These are phyloP conservation scores for Drosophila phalerata DNA, from an alignment of 2,888 invertebrate species.

Conservation along the genomic window DNA sequence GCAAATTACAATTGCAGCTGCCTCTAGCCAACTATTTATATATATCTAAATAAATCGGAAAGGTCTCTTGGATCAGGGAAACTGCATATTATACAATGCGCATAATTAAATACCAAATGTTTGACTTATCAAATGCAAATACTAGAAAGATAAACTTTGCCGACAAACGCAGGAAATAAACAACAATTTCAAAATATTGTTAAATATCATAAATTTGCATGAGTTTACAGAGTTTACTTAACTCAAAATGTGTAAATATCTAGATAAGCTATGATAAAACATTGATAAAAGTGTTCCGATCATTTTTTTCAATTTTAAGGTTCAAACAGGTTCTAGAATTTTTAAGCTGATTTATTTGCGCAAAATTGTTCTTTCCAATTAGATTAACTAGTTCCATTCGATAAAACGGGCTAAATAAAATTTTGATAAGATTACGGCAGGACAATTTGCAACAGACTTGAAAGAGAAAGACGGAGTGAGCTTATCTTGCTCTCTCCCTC, in stretches of 20 bases:
- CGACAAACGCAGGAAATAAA: slow-evolving; percentile 4
- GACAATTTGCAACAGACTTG: background rate
- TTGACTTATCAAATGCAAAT: slow-evolving; percentile 18
- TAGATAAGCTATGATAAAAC: slow-evolving; percentile 33
- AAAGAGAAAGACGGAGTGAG: slow-evolving; percentile 23
- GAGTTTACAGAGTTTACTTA: background rate
- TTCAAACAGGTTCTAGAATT: background rate
- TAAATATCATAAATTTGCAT: slow-evolving; percentile 23
- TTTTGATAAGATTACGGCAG: slow-evolving; percentile 1
- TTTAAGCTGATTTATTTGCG: background rate
- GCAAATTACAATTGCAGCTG: slow-evolving; percentile 34
- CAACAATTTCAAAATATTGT: slow-evolving; percentile 7
- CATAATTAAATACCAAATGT: slow-evolving; percentile 23
- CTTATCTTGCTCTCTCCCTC: background rate
- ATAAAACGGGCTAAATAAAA: slow-evolving; percentile 1
- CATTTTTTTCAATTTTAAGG: too few relatives aligned
- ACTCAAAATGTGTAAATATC: background rate
- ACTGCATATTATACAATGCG: slow-evolving; percentile 2
- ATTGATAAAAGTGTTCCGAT: background rate
- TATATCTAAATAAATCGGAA: slow-evolving; percentile 14
- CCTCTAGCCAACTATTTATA: slow-evolving; percentile 39
- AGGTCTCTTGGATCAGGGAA: slow-evolving; percentile 16
- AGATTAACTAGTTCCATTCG: slow-evolving; percentile 1
- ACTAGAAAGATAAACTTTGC: background rate
- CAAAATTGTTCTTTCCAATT: background rate